phyloP scores from a whole-genome alignment of 2,113 vertebrate genomes.

The Chelonoidis abingdonii region DNA sequence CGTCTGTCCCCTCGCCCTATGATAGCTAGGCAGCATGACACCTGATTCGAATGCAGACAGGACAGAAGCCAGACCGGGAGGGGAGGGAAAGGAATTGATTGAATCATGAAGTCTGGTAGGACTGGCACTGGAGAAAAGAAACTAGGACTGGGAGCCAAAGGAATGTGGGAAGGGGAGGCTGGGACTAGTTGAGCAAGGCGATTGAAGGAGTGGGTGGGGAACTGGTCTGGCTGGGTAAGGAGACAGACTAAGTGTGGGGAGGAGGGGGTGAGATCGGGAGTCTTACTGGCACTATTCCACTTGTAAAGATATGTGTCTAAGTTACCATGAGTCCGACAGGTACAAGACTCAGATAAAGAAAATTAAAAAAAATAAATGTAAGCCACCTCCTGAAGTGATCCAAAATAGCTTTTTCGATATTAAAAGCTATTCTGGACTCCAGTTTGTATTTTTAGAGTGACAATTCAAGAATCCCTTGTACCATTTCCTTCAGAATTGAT shows the following conservation, averaged over 20 bases:
- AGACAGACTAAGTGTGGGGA: background rate
- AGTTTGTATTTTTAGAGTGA: too few species aligned
- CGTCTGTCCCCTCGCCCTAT: too few species aligned
- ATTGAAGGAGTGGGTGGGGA: background rate
- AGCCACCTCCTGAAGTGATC: background rate
- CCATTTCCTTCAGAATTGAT: background rate
- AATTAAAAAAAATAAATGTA: background rate
- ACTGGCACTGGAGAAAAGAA: background rate
- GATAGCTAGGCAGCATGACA: background rate
- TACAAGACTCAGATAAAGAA: background rate
- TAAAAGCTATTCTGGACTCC: background rate
- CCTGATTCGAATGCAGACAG: background rate
- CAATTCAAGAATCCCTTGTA: background rate
- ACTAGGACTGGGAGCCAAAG: background rate
- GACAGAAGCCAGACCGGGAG: background rate
- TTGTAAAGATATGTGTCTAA: background rate
- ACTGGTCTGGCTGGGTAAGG: background rate
- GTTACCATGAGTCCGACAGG: background rate
- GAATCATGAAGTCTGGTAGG: background rate
- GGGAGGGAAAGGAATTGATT: background rate
- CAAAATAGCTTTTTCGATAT: background rate
- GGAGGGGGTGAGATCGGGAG: too few species aligned
- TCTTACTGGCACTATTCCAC: background rate
- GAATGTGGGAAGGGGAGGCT: background rate
- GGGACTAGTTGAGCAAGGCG: background rate